These are phyloP conservation scores for Girardinichthys multiradiatus DNA, from an alignment of 2,113 vertebrate genomes.

Conservation along the genomic window DNA sequence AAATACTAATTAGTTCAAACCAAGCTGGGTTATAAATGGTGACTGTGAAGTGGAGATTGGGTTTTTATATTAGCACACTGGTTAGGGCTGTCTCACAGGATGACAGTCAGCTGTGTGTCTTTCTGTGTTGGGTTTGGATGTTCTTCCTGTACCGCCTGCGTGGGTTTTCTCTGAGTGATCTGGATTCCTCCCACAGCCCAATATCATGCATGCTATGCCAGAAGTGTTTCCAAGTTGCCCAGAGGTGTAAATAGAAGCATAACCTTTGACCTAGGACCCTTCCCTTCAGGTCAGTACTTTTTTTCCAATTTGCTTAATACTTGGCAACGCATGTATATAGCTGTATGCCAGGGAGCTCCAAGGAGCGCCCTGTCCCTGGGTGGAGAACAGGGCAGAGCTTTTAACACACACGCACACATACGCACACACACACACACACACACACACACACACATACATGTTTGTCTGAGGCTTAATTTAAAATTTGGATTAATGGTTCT, in stretches of 20 bases:
- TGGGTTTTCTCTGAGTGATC: neutral
- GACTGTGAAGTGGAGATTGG: slow-evolving; percentile 11
- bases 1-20: slow-evolving; percentile 31
- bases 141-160: neutral
- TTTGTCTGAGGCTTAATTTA: too few relatives aligned
- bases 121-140: neutral
- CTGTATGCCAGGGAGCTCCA: too few relatives aligned
- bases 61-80: neutral
- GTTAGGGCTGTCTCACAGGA: neutral
- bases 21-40: slow-evolving; percentile 9
- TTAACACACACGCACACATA: neutral
- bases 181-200: slow-evolving; percentile 4
- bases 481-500: too few relatives aligned
- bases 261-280: neutral
- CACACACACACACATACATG: too few relatives aligned
- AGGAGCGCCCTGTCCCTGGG: neutral
- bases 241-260: neutral
- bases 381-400: neutral
- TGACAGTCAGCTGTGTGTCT: neutral
- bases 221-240: neutral
- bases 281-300: neutral
- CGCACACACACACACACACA: neutral
- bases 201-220: neutral
- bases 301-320: neutral
- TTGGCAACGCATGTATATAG: neutral